Conservation (phyloP, 92 coral and sea anemone species). For the Pocillopora meandrina region DNA sequence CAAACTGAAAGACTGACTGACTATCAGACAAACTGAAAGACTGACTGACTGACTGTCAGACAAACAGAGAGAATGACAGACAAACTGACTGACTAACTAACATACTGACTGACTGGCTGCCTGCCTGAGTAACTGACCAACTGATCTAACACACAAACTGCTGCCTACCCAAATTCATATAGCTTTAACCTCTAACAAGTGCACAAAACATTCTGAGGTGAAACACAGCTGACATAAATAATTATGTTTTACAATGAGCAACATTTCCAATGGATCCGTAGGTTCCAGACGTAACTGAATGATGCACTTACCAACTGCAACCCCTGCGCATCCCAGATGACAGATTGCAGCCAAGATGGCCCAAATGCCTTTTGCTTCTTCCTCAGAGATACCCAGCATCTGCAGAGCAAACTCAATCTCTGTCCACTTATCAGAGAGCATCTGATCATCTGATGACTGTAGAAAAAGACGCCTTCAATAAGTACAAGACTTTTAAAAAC, state of each 20-base stretch:
- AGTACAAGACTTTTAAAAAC: neutral
- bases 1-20: too few relatives aligned
- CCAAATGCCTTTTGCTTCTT: constrained; percentile 93
- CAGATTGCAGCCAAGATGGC: constrained; percentile 85
- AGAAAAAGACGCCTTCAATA: neutral
- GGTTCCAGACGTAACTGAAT: neutral
- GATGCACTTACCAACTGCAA: constrained; percentile 77
- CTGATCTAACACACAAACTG: too few relatives aligned
- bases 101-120: too few relatives aligned
- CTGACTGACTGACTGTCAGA: too few relatives aligned
- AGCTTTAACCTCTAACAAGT: too few relatives aligned
- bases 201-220: too few relatives aligned
- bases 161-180: too few relatives aligned
- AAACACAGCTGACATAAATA: neutral
- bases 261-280: too few relatives aligned
- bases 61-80: too few relatives aligned
- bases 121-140: too few relatives aligned
- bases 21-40: too few relatives aligned
- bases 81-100: too few relatives aligned
- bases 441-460: constrained; percentile 65
- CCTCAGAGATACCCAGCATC: constrained; percentile 78
- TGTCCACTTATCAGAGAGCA: constrained; percentile 87
- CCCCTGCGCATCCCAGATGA: constrained; percentile 92
- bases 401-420: constrained; percentile 91
- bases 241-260: neutral